Evolutionary conservation across 64 coral and sea anemone genomes (phyloP), one percentile per base, ranked within the genome.

Genomic region (Actinia tenebrosa): DNA sequence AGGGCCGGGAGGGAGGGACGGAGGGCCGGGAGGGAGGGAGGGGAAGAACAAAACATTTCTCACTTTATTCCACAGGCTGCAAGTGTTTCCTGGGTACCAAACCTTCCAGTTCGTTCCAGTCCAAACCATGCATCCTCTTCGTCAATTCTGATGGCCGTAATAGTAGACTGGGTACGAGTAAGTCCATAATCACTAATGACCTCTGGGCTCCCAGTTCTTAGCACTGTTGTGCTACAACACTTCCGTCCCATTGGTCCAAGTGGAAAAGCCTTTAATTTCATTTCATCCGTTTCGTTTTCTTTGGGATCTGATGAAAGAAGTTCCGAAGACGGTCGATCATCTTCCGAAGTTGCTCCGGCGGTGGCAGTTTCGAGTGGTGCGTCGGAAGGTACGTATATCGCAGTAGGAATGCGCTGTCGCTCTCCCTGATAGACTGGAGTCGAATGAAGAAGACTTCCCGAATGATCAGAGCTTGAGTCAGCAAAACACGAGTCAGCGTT

Each of bases 391-490:
- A 80, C 84, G 75, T 90, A 97, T 47, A 93, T 78, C 26, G 91
- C 88, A 15, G 80, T 93, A 22, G 88, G 77, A 13, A 87, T 81
- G 43, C 85, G 88, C 45, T 86, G 80, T 63, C 94, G 89, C 83
- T 97, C 94, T 1, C 88, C 58, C 25, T 89, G 64, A 19, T 86
- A 44, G 53, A 88, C 4, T 56, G 77, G 84, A 78, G 88, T 93
- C 26, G 84, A 92, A 62, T 92, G 69, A 43, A 84, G 88, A 62
- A 85, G 85, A 53, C 84, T 89, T 71, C 94, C 94, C 37, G 91
- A 93, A 88, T 90, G 88, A 83, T 97, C 94, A 15, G 94, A 97
- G 85, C 62, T 97, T 7, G 94, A 97, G 81, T 97, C 94, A 0
- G 94, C 94, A 5, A 88, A 92, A 52, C 88, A 97, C 68, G 94